These are phyloP conservation scores for Lycaena phlaeas DNA, from an alignment of 2,888 invertebrate species.

Conservation along the genomic window DNA sequence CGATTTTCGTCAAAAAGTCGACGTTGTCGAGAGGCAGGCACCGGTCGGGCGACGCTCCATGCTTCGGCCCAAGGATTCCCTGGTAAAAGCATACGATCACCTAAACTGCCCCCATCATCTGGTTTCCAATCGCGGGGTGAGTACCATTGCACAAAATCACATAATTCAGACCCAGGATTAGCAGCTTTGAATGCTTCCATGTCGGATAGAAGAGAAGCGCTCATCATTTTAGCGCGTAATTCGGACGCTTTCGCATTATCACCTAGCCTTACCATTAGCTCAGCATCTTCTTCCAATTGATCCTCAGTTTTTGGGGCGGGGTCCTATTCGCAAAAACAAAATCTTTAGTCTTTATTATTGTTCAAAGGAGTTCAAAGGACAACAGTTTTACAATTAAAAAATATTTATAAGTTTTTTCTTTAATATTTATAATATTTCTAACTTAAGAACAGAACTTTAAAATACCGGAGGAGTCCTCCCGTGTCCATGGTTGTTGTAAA, in stretches of 20 bases:
- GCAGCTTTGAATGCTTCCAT: constrained; percentile 99
- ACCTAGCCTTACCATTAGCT: constrained; percentile 89
- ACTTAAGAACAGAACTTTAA: too few relatives aligned
- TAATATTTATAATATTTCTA: too few relatives aligned
- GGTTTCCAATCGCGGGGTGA: constrained; percentile 94
- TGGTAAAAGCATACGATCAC: constrained; percentile 90
- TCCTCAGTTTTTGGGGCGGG: constrained; percentile 98
- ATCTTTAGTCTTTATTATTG: too few relatives aligned
- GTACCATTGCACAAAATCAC: constrained; percentile 98
- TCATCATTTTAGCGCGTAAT: constrained; percentile 93
- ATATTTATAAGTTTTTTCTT: too few relatives aligned
- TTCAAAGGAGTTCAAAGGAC: too few relatives aligned
- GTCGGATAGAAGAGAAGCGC: constrained; percentile 94
- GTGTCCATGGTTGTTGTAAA: too few relatives aligned
- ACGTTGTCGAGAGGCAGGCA: constrained; percentile 91
- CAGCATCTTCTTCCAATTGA: constrained; percentile 93
- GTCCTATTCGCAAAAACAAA: constrained; percentile 76
- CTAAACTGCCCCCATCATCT: constrained; percentile 71
- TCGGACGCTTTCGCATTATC: constrained; percentile 88
- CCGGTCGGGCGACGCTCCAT: constrained; percentile 91
- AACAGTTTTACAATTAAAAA: too few relatives aligned
- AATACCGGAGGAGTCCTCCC: too few relatives aligned
- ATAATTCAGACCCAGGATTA: constrained; percentile 91
- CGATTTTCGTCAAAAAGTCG: constrained; percentile 96
- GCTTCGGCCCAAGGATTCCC: constrained; percentile 95